Evolutionary conservation across 1,140 invertebrate genomes (phyloP), one percentile per base, ranked within the genome.

Genomic region (Nautilus pompilius): DNA sequence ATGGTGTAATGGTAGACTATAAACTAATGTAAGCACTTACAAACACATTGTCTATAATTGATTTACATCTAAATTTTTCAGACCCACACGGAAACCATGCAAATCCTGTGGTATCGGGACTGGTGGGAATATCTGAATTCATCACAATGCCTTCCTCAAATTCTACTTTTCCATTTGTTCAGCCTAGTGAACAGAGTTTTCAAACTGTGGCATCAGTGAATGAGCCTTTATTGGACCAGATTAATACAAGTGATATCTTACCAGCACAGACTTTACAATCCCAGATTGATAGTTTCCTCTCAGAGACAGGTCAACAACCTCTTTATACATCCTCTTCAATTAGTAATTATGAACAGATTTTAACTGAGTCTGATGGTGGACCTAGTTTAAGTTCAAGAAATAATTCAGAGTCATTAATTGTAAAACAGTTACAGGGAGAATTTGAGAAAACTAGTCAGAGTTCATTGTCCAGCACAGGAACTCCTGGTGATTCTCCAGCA

Each of bases 401-500:
- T 10, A 53, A 53, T 28, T 13, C 49, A 28, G 5, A 17, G 17
- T 22, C 26, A 28, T 10, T 13, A 28, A 28, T 53, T 22, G 49
- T 53, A 15, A 53, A 28, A 24, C 26, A 28, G 3, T 28, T 28
- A 28, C 17, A 28, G 49, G 29, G 49, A 53, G 49, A 53, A 28
- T 53, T 28, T 53, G 49, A 53, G 49, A 53, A 53, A 24, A 53
- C 49, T 28, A 53, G 49, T 53, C 24, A 28, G 17, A 53, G 49
- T 53, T 53, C 49, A 53, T 53, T 53, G 29, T 53, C 49, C n/a
- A 53, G 49, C 29, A 22, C 49, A 28, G 49, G 49, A 53, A 53
- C 49, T 28, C 49, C 49, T 28, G 24, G 24, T 15, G 24, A 28
- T 28, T 22, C 26, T 53, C 29, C 49, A 28, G 24, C 49, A 28